Conservation (phyloP, 2,797 vertebrate genomes). For the Urosaurus nigricauda region DNA sequence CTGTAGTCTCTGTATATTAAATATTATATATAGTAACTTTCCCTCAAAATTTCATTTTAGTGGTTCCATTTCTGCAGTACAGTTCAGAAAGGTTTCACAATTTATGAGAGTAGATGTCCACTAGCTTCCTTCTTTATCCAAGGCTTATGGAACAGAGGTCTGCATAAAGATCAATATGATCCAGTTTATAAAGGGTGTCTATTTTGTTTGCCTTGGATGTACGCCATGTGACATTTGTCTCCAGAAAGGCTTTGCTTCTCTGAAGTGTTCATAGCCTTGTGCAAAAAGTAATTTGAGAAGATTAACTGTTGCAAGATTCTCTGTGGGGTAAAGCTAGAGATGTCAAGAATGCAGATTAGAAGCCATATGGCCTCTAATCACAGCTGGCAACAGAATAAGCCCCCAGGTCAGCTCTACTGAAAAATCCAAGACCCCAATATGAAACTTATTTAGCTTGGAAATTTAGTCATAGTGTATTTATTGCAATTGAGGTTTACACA, state of each 20-base stretch:
- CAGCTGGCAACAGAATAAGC: background rate
- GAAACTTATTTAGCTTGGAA: background rate
- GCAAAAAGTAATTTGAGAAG: background rate
- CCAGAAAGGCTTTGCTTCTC: background rate
- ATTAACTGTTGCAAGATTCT: slow-evolving; percentile 24
- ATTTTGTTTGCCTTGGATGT: background rate
- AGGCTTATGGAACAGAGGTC: background rate
- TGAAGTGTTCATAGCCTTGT: slow-evolving; percentile 2
- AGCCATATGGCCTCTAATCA: background rate
- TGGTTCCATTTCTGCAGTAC: background rate
- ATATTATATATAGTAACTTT: background rate
- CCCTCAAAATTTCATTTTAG: background rate
- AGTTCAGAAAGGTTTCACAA: background rate
- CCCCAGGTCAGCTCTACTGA: background rate
- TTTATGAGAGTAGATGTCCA: background rate
- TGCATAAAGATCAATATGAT: background rate
- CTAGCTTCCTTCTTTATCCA: background rate
- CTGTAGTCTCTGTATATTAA: background rate
- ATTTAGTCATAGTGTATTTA: too few species aligned
- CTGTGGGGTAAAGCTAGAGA: background rate
- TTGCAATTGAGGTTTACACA: too few species aligned
- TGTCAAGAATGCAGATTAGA: slow-evolving; percentile 5
- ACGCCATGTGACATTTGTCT: slow-evolving; percentile 3
- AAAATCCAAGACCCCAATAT: background rate
- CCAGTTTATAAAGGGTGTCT: background rate